Percentiles rank a stretch among this genome's conserved stretches.
phyloP scores from a whole-genome alignment of 2,113 vertebrate species.

The Octodon degus region DNA sequence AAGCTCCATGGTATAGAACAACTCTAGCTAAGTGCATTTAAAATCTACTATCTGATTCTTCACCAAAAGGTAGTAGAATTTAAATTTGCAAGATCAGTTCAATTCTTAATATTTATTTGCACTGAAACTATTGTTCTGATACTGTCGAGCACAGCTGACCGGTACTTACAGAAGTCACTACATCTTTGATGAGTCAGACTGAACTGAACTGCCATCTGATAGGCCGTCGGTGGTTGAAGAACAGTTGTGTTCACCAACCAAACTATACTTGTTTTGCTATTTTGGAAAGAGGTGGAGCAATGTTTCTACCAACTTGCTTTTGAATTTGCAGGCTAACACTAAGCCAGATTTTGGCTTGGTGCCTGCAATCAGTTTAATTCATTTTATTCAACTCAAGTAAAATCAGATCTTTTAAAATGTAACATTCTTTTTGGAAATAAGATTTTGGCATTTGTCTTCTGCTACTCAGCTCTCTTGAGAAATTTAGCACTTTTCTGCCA shows the following conservation, averaged over 20 bases:
- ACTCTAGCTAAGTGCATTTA: not conserved
- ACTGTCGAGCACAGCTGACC: not conserved
- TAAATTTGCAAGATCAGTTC: not conserved
- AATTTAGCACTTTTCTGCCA: not conserved
- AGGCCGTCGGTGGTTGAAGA: not conserved
- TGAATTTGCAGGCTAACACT: conserved; percentile 3
- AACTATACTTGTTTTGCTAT: not conserved
- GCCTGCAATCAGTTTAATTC: conserved; percentile 35
- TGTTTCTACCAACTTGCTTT: not conserved
- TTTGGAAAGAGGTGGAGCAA: not conserved
- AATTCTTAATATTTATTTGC: not conserved
- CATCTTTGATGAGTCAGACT: not conserved
- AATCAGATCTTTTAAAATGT: not conserved
- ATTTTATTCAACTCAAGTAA: not conserved
- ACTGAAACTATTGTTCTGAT: not conserved
- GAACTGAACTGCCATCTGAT: conserved; percentile 30
- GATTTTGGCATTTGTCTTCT: conserved; percentile 4
- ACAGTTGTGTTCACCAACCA: not conserved
- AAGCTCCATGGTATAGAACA: not conserved
- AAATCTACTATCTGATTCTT: conserved; percentile 3
- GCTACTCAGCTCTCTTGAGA: not conserved
- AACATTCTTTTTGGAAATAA: not conserved
- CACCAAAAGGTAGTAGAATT: not conserved
- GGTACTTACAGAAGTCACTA: not conserved
- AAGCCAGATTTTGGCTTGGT: not conserved